Evolutionary conservation across 2,797 vertebrate species (phyloP).

Genomic region (Sparidentex hasta): DNA sequence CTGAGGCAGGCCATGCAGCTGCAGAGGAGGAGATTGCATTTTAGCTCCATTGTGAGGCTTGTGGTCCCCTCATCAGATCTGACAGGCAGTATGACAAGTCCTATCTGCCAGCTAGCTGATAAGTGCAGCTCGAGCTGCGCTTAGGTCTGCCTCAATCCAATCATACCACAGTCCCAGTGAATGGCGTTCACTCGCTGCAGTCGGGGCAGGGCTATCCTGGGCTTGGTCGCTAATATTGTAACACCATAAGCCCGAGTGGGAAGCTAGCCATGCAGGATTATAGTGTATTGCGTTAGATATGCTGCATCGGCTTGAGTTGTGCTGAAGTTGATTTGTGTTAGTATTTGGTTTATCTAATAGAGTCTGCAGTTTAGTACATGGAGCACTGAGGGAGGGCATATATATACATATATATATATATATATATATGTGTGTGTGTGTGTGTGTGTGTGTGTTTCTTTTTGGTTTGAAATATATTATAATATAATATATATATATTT

Average conservation of each 20-base stretch:
- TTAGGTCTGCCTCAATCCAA: slow-evolving; percentile 86
- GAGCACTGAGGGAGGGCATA: background rate
- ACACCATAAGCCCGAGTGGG: slow-evolving; percentile 52
- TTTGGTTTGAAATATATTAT: background rate
- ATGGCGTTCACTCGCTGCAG: slow-evolving; percentile 57
- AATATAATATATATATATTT: background rate
- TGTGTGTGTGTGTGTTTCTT: background rate
- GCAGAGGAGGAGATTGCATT: slow-evolving; percentile 85
- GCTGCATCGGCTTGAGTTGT: slow-evolving; percentile 47
- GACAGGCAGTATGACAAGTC: slow-evolving; percentile 86
- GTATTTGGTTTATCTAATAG: slow-evolving; percentile 37
- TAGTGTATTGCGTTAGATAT: slow-evolving; percentile 49
- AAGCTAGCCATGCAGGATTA: slow-evolving; percentile 66
- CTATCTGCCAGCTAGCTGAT: slow-evolving; percentile 86
- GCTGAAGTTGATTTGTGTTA: slow-evolving; percentile 47
- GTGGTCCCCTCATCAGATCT: slow-evolving; percentile 84
- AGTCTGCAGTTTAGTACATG: slow-evolving; percentile 13
- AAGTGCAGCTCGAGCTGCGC: slow-evolving; percentile 80
- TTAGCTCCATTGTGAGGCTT: slow-evolving; percentile 83
- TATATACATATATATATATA: background rate
- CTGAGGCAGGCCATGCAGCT: slow-evolving; percentile 76
- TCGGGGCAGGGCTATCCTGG: slow-evolving; percentile 59
- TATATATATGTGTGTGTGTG: too few species aligned
- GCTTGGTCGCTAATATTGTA: slow-evolving; percentile 64
- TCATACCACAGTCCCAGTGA: slow-evolving; percentile 79